Conservation (phyloP, 1,140 invertebrate genomes). For the Anthonomus grandis region DNA sequence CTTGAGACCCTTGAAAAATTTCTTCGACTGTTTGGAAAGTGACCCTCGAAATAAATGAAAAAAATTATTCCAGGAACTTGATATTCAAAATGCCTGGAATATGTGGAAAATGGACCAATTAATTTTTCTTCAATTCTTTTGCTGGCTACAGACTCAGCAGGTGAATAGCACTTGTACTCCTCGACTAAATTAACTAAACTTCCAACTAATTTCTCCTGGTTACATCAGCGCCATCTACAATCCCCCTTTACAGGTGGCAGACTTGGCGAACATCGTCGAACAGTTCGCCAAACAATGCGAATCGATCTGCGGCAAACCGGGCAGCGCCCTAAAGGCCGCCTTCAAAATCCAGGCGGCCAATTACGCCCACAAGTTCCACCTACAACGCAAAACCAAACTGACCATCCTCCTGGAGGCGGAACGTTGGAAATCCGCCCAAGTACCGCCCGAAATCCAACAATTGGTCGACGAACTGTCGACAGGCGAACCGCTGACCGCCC, state of each 20-base stretch:
- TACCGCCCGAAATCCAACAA: conserved; percentile 81
- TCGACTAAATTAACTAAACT: no score
- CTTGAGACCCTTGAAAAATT: no score
- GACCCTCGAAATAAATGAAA: no score
- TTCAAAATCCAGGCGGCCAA: conserved; percentile 85
- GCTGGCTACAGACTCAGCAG: no score
- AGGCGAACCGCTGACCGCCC: conserved; percentile 44
- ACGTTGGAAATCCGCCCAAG: conserved; percentile 90
- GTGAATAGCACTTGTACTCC: no score
- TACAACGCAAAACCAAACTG: conserved; percentile 82
- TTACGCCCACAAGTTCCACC: conserved; percentile 89
- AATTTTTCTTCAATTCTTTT: no score
- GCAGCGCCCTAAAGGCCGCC: conserved; percentile 75
- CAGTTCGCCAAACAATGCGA: conserved; percentile 74
- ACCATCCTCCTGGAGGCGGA: conserved; percentile 84
- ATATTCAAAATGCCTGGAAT: no score
- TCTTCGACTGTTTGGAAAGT: no score
- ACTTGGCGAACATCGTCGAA: conserved; percentile 75
- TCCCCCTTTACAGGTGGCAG: conserved; percentile 55
- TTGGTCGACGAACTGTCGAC: conserved; percentile 72
- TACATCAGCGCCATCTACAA: no score
- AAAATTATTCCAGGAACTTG: no score
- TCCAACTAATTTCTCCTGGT: no score
- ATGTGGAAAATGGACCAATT: no score
- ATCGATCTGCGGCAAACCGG: conserved; percentile 72